phyloP scores from a whole-genome alignment of 2,797 vertebrate species.

The Emydoidea blandingii region DNA sequence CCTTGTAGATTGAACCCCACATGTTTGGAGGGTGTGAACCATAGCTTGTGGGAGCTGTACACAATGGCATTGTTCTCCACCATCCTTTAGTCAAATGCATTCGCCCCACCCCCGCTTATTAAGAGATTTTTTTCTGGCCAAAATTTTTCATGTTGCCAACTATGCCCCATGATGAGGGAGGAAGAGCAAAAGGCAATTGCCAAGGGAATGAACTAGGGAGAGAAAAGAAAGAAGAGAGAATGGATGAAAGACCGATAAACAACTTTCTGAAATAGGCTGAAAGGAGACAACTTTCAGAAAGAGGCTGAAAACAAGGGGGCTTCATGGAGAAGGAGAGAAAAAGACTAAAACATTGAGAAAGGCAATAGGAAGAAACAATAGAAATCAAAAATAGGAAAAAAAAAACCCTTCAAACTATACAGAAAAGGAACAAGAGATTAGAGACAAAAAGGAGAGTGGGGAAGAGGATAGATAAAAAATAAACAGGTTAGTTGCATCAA shows the following conservation, averaged over 20 bases:
- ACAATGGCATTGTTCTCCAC: not conserved
- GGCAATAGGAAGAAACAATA: fast-evolving
- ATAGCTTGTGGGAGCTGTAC: not conserved
- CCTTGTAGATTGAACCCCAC: not conserved
- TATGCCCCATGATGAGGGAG: not conserved
- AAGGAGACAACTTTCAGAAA: not conserved
- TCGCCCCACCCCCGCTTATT: too few species aligned
- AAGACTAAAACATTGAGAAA: not conserved
- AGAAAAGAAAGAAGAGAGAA: not conserved
- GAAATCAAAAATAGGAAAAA: not conserved
- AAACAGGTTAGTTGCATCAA: not conserved
- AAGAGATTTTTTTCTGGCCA: not conserved
- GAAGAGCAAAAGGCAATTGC: not conserved
- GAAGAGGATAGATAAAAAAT: not conserved
- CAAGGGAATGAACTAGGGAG: not conserved
- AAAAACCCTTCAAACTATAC: not conserved
- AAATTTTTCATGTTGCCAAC: not conserved
- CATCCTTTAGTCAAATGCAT: not conserved
- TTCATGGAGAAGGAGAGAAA: not conserved
- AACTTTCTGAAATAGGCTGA: not conserved
- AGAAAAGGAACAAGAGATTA: not conserved
- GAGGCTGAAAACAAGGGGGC: not conserved
- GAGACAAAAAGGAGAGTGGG: not conserved
- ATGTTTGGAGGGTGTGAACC: not conserved
- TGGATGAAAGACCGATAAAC: not conserved